phyloP scores from a whole-genome alignment of 2,113 vertebrate species.

The Cardinalis cardinalis region DNA sequence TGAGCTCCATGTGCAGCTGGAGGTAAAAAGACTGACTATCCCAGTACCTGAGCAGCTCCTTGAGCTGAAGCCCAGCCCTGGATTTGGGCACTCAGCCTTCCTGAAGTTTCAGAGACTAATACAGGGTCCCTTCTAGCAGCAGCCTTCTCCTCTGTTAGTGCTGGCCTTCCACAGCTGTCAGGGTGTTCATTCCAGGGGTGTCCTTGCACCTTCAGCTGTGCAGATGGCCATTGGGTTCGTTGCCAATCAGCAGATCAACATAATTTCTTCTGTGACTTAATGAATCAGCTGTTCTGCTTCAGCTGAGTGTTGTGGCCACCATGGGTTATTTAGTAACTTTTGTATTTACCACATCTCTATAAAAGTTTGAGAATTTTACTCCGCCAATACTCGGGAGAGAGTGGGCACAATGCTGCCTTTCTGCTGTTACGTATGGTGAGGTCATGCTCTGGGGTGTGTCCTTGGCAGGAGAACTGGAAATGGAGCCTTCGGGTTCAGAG shows the following conservation, averaged over 20 bases:
- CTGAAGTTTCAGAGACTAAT: background rate
- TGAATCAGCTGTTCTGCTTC: background rate
- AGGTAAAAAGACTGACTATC: background rate
- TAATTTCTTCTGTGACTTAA: background rate
- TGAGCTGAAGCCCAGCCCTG: background rate
- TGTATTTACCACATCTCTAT: background rate
- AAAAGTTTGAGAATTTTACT: background rate
- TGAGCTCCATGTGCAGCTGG: background rate
- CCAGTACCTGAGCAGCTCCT: background rate
- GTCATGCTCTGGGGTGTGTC: background rate
- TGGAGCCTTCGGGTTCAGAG: background rate
- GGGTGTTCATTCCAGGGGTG: background rate
- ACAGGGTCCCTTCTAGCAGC: background rate
- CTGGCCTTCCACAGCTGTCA: fast-evolving
- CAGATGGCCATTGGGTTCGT: background rate
- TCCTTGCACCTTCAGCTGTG: background rate
- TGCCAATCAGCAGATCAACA: background rate
- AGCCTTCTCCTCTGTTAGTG: background rate
- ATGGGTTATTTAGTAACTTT: background rate
- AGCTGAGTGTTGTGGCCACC: background rate
- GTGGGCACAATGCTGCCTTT: background rate
- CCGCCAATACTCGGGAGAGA: background rate
- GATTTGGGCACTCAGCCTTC: background rate
- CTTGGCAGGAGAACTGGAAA: background rate
- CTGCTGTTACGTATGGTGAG: fast-evolving